Conservation (phyloP, 2,888 invertebrate genomes). For the Arctia plantaginis region DNA sequence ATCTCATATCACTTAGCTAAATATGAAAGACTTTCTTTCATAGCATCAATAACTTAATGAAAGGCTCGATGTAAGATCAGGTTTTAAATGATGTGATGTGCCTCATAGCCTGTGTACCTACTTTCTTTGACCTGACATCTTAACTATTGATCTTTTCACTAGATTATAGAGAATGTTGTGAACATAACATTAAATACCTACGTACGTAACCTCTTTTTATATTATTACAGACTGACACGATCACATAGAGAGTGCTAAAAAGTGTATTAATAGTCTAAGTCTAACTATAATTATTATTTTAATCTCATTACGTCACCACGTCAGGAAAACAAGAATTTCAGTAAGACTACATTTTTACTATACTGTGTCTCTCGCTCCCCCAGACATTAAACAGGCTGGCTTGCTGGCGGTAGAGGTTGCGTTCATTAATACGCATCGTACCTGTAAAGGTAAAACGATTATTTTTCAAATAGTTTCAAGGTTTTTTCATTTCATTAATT, state of each 20-base stretch:
- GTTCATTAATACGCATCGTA: too few species aligned
- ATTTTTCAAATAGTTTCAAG: too few species aligned
- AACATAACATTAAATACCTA: background rate
- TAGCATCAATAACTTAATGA: background rate
- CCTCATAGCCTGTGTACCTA: background rate
- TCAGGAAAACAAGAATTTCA: too few species aligned
- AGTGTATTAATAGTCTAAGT: too few species aligned
- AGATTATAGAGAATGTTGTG: background rate
- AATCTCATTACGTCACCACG: too few species aligned
- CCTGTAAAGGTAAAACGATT: too few species aligned
- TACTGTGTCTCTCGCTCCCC: too few species aligned
- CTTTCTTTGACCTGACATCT: slow-evolving; percentile 1
- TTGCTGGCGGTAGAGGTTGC: too few species aligned
- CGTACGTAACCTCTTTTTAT: background rate
- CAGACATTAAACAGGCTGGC: too few species aligned
- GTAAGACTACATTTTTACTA: too few species aligned
- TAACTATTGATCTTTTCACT: background rate
- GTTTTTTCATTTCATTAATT: too few species aligned
- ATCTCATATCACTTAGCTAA: background rate
- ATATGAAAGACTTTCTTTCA: background rate
- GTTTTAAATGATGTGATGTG: background rate
- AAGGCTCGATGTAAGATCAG: background rate
- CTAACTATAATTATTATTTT: too few species aligned
- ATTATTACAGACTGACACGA: background rate
- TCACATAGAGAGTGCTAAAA: background rate